Conservation (phyloP, 2,888 invertebrate species). For the Plagiodera versicolora region DNA sequence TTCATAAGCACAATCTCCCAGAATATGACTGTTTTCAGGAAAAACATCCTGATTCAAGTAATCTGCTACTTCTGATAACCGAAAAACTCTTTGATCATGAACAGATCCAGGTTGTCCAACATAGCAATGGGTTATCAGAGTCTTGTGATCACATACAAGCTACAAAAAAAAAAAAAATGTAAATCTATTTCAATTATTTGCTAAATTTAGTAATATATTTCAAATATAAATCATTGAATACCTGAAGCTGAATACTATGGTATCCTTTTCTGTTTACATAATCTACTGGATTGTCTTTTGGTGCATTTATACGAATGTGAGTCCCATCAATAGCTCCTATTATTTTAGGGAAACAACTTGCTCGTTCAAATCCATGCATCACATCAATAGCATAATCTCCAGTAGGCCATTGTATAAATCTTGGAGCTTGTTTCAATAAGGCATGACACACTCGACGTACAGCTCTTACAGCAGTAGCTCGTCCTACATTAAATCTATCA, state of each 20-base stretch:
- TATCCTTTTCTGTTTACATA: slow-evolving; percentile 3
- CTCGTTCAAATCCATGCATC: not conserved
- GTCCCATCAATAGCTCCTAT: not conserved
- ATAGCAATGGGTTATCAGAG: slow-evolving; percentile 29
- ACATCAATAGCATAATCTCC: not conserved
- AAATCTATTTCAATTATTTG: too few relatives aligned
- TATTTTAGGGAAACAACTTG: not conserved
- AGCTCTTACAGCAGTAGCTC: slow-evolving; percentile 17
- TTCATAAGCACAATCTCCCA: slow-evolving; percentile 9
- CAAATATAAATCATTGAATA: slow-evolving; percentile 4
- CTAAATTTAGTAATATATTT: too few relatives aligned
- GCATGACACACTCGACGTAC: slow-evolving; percentile 9
- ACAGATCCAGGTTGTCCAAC: slow-evolving; percentile 32
- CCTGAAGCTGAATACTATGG: slow-evolving; percentile 15
- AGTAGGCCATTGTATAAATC: not conserved
- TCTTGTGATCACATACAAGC: slow-evolving; percentile 34
- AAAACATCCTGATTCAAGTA: slow-evolving; percentile 1
- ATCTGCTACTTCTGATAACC: slow-evolving; percentile 26
- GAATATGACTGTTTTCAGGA: slow-evolving; percentile 10
- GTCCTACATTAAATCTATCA: slow-evolving; percentile 14
- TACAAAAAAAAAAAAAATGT: slow-evolving; percentile 14
- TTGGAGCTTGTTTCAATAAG: slow-evolving; percentile 1
- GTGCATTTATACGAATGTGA: not conserved
- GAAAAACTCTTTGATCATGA: slow-evolving; percentile 33
- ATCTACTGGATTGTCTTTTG: slow-evolving; percentile 8